phyloP scores from a whole-genome alignment of 2,113 vertebrate species.

The Sander lucioperca region DNA sequence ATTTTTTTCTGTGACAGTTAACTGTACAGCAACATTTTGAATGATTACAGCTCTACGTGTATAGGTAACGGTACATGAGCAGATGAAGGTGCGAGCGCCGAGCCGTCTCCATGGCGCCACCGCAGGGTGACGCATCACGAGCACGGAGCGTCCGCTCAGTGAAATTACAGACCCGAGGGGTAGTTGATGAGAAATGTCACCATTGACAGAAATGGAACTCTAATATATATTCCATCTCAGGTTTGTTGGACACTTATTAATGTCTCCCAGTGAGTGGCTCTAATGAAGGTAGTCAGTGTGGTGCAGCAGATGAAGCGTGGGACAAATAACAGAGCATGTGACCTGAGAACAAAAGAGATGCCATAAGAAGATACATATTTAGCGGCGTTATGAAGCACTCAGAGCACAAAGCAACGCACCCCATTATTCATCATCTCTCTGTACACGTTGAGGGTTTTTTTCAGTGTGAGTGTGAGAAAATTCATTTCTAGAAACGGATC shows the following conservation, averaged over 20 bases:
- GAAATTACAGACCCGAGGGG: slow-evolving; percentile 72
- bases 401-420: slow-evolving; percentile 15
- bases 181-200: slow-evolving; percentile 76
- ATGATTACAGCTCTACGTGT: no score
- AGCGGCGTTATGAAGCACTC: slow-evolving; percentile 27
- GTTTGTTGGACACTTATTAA: slow-evolving; percentile 76
- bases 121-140: slow-evolving; percentile 50
- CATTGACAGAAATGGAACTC: slow-evolving; percentile 76
- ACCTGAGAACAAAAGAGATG: slow-evolving; percentile 70
- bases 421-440: slow-evolving; percentile 36
- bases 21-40: no score
- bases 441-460: background rate
- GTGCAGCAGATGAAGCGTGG: slow-evolving; percentile 61
- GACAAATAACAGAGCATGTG: slow-evolving; percentile 70
- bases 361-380: slow-evolving; percentile 60
- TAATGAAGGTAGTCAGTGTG: slow-evolving; percentile 76
- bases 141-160: slow-evolving; percentile 46
- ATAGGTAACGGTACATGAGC: background rate
- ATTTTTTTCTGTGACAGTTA: no score
- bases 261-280: slow-evolving; percentile 72
- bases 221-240: slow-evolving; percentile 79
- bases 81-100: background rate
- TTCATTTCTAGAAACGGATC: background rate
- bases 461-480: no score
- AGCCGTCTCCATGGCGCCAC: background rate